These are phyloP conservation scores for Glomeris maerens DNA, from an alignment of 1,140 invertebrate species.

Conservation along the genomic window DNA sequence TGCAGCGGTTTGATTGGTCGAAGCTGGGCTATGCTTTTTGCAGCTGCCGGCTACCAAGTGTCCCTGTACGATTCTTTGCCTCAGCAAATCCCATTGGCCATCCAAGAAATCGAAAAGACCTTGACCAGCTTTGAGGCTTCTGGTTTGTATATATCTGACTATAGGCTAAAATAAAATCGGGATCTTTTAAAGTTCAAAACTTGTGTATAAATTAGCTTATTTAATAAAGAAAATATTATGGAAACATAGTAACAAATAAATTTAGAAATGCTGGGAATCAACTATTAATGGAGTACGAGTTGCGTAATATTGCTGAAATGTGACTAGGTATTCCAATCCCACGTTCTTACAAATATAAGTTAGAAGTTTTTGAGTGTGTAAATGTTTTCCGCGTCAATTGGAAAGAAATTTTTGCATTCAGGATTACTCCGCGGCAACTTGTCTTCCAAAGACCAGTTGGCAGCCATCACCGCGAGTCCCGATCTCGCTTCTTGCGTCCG, in stretches of 20 bases:
- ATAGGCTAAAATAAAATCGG: neutral
- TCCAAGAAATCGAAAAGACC: constrained; percentile 57
- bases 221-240: neutral
- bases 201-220: neutral
- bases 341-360: neutral
- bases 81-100: constrained; percentile 43
- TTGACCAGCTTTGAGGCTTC: constrained; percentile 51
- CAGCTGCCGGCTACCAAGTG: constrained; percentile 76
- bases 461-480: constrained; percentile 43
- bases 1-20: constrained; percentile 78
- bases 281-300: constrained; percentile 2
- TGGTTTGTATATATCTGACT: constrained; percentile 39
- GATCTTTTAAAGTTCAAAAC: neutral
- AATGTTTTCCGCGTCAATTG: neutral
- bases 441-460: constrained; percentile 53
- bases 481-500: constrained; percentile 27
- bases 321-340: neutral
- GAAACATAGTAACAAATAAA: neutral
- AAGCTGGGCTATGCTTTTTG: constrained; percentile 92
- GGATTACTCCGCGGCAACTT: constrained; percentile 44
- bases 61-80: constrained; percentile 64
- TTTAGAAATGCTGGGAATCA: neutral
- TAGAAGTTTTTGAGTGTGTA: too few species aligned
- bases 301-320: neutral
- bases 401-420: neutral